phyloP scores from a whole-genome alignment of 2,888 invertebrate genomes.

The Fabriciana adippe region DNA sequence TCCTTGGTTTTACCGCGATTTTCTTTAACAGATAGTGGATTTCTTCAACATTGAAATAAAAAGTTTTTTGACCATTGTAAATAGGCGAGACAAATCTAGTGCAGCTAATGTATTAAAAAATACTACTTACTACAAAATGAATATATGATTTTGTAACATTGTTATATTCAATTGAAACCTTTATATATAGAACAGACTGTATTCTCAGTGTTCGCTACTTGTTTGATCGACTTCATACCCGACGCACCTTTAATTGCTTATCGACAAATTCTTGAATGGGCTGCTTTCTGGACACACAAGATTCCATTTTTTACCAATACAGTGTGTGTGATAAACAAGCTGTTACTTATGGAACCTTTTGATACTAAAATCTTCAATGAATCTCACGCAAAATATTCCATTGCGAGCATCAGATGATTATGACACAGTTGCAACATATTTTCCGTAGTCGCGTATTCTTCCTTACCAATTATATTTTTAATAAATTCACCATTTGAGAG shows the following conservation, averaged over 20 bases:
- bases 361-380: slow-evolving; percentile 35
- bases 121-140: too few species aligned
- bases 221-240: slow-evolving; percentile 47
- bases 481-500: slow-evolving; percentile 48
- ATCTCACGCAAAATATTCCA: not conserved
- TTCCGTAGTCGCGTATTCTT: slow-evolving; percentile 48
- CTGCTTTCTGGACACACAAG: slow-evolving; percentile 61
- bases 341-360: slow-evolving; percentile 52
- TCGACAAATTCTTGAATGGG: slow-evolving; percentile 76
- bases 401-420: slow-evolving; percentile 32
- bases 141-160: too few species aligned
- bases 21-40: too few species aligned
- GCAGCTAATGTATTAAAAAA: too few species aligned
- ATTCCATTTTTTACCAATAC: slow-evolving; percentile 64
- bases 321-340: slow-evolving; percentile 69
- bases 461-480: slow-evolving; percentile 54
- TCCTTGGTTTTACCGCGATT: too few species aligned
- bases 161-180: too few species aligned
- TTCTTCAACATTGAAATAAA: too few species aligned
- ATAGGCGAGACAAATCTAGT: too few species aligned
- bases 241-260: slow-evolving; percentile 70
- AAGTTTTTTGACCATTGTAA: too few species aligned
- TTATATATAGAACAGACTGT: not conserved
- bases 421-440: slow-evolving; percentile 48
- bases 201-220: slow-evolving; percentile 47